Evolutionary conservation across 1,140 invertebrate genomes (phyloP), one percentile per base, ranked within the genome.

Genomic region (Drosophila kanapiae): DNA sequence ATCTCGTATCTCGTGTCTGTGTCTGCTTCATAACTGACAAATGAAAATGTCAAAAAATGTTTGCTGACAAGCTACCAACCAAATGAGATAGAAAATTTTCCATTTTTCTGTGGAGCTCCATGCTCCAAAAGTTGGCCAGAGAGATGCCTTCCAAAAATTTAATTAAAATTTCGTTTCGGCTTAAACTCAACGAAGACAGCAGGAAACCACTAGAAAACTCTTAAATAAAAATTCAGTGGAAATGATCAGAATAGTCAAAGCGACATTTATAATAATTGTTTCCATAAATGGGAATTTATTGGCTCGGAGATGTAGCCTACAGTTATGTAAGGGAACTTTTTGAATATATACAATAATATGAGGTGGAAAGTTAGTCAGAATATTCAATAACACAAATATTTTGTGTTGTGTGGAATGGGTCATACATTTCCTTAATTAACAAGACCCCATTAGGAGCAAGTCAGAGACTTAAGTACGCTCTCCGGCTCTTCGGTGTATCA

Each of bases 1-100:
- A 71, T 65, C 58, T 63, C 51, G 49, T 33, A 71, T 70, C 61
- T 63, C 51, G 49, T 33, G 33, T 69, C 42, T 58, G 47, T 54
- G 35, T 61, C 56, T 69, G 68, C 63, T 84, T 84, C 84, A 88
- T 90, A 90, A 84, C 85, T 90, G 84, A 88, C 85, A 88, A 88
- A 88, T 88, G 84, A 88, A 88, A 88, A 90, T 88, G 84, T 88
- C 84, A 87, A 88, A 88, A 88, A 84, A 82, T 67, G 69, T 48
- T 58, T 78, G 74, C 65, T 83, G 81, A 75, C 75, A 77, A 74
- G 78, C 47, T 51, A 33, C 49, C 47, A 78, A 51, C 56, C 61
- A 86, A 86, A 86, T 87, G 72, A 70, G 80, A 81, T 81, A 72
- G 80, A 84, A 90, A 65, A 75, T 78, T 64, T 80, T 35, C 53